Base-by-base conservation (phyloP, 1,140 invertebrate species). In the Planococcus citri region DNA sequence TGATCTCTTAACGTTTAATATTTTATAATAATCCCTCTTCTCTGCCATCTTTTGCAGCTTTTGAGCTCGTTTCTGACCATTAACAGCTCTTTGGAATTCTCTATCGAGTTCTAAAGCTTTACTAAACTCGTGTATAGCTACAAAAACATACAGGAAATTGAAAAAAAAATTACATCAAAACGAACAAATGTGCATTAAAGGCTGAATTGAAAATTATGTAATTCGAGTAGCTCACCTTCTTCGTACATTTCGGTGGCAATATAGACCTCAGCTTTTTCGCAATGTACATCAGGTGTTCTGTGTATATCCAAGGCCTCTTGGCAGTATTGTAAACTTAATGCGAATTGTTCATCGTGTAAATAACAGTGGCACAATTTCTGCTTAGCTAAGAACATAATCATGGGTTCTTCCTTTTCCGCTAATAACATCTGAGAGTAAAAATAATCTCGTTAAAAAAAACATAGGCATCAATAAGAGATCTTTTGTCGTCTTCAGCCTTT, bases 1-100 rank as follows among this genome's bases (percentile, higher is more conserved):
- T 70, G 84, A 89, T 78, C 91, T 87, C 77, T 85, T 84, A 0
- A 95, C 90, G 20, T 87, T 87, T 57, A 98, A 81, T 74, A 99
- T 99, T 83, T 98, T 98, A 78, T 99, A 99, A 81, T 99, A 99
- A 81, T 99, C 96, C 76, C 94, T 82, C 75, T 90, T 90, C 75
- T 96, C 91, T 0, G 95, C 84, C 76, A 95, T 88, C 78, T 98
- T 98, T 78, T 96, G 90, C 69, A 97, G 79, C 77, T 95, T 95
- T 78, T 98, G 92, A 1, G 94, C 95, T 75, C 86, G 86, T 71
- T 89, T 84, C 1, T 96, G 77, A 14, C 95, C 95, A 74, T 98
- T 94, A 76, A 92, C 90, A 0, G 94, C 95, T 74, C 92, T 80
- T 73, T 88, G 83, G 70, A 86, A 84, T 51, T 87, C 83, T 68